Conservation (phyloP, 2,113 vertebrate species). For the Ariopsis seemanni region DNA sequence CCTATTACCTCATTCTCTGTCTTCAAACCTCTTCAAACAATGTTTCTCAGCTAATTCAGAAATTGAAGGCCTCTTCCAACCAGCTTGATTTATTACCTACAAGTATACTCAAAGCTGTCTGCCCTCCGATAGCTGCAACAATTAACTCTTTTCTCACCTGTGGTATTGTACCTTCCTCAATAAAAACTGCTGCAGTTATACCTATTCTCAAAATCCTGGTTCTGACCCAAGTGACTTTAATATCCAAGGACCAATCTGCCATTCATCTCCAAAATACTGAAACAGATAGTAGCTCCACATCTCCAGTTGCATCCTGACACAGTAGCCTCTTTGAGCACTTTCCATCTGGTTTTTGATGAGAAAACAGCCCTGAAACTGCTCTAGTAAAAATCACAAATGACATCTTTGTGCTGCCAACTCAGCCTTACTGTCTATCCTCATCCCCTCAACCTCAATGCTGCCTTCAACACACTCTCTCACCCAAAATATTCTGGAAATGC, state of each 20-base stretch:
- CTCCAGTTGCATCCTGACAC: too few relatives aligned
- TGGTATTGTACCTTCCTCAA: background rate
- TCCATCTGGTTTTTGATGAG: too few relatives aligned
- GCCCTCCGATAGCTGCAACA: background rate
- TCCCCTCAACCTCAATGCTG: background rate
- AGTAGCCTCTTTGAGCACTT: too few relatives aligned
- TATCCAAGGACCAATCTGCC: background rate
- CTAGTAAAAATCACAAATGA: background rate
- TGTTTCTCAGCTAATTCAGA: background rate
- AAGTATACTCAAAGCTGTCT: background rate
- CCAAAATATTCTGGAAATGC: background rate
- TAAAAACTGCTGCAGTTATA: background rate
- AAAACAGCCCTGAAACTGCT: background rate
- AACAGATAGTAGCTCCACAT: too few relatives aligned
- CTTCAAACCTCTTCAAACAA: background rate
- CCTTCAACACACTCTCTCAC: background rate
- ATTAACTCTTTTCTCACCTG: background rate
- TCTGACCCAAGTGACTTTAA: background rate
- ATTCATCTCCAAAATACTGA: background rate
- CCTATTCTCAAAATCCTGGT: background rate
- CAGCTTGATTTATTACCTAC: background rate
- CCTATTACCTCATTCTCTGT: background rate
- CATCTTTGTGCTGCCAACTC: background rate
- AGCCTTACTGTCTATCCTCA: background rate
- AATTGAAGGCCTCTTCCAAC: background rate